Percentiles rank a stretch among this genome's conserved stretches.
These are phyloP conservation scores for Pollicipes pollicipes DNA, from an alignment of 1,140 invertebrate species.

Conservation along the genomic window DNA sequence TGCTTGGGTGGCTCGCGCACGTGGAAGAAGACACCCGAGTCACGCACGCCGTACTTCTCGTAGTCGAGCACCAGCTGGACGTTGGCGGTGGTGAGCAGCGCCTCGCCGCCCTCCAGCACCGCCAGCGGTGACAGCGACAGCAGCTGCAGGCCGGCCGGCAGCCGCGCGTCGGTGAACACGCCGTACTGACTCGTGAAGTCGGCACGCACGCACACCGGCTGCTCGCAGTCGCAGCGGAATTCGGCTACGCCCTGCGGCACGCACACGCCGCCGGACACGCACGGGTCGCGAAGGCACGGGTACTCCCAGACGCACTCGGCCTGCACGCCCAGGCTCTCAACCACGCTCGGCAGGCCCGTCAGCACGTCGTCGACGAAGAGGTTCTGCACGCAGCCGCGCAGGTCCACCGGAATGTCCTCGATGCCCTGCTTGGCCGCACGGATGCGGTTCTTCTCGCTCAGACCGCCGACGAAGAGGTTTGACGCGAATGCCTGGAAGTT, in stretches of 20 bases:
- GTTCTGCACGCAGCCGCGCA: slow-evolving; percentile 32
- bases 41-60: slow-evolving; percentile 51
- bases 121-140: too few relatives aligned
- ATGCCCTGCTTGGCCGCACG: background rate
- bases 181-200: too few relatives aligned
- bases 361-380: slow-evolving; percentile 43
- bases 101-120: too few relatives aligned
- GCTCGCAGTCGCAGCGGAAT: too few relatives aligned
- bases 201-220: too few relatives aligned
- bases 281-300: slow-evolving; percentile 52
- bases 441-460: background rate
- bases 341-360: slow-evolving; percentile 42
- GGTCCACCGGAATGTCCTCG: slow-evolving; percentile 5
- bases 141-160: too few relatives aligned
- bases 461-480: background rate
- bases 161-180: slow-evolving; percentile 19
- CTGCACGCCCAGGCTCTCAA: slow-evolving; percentile 54
- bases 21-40: slow-evolving; percentile 58
- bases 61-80: slow-evolving; percentile 69
- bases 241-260: slow-evolving; percentile 25
- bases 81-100: slow-evolving; percentile 22
- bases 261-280: slow-evolving; percentile 50
- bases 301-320: slow-evolving; percentile 70
- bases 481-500: background rate
- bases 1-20: slow-evolving; percentile 50